Evolutionary conservation across 2,113 vertebrate genomes (phyloP).

Genomic region (Cyphomyrus plagiostoma): DNA sequence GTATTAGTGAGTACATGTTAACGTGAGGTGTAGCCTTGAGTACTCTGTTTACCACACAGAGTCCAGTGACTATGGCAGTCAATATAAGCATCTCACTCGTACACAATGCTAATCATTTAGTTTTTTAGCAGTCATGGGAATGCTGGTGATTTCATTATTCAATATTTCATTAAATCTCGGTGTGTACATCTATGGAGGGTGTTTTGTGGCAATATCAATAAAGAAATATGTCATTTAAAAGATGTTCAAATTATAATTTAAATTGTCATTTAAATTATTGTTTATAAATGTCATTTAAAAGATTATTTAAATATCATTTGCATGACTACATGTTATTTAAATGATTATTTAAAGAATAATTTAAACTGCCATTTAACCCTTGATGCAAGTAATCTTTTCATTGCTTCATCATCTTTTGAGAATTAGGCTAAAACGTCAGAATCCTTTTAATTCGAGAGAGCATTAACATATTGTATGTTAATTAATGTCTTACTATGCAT

Average conservation of each 20-base stretch:
- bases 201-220: not conserved
- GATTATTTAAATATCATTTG: not conserved
- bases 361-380: no score
- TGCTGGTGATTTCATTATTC: not conserved
- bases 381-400: no score
- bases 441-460: no score
- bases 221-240: not conserved
- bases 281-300: not conserved
- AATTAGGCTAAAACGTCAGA: no score
- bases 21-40: not conserved
- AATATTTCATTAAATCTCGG: not conserved
- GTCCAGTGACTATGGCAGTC: not conserved
- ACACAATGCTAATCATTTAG: not conserved
- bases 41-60: not conserved
- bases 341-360: no score
- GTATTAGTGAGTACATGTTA: not conserved
- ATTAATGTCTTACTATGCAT: no score
- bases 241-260: no score
- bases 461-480: no score
- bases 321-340: no score
- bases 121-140: not conserved
- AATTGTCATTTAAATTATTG: no score
- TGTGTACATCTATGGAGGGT: not conserved
- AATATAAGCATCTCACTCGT: not conserved
- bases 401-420: no score